These are phyloP conservation scores for Epinotia bilunana DNA, from an alignment of 2,888 invertebrate species.

Conservation along the genomic window DNA sequence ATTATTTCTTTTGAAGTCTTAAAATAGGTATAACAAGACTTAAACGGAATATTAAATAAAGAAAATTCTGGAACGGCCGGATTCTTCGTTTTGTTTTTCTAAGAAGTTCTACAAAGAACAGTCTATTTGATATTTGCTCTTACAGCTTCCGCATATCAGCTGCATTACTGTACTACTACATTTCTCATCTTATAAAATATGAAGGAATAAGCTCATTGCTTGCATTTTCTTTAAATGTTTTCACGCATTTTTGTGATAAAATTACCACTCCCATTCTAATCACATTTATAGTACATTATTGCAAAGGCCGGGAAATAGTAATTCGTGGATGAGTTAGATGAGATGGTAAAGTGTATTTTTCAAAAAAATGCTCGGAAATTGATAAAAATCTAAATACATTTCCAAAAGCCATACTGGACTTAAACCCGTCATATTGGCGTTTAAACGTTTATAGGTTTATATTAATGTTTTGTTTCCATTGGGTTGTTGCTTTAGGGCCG, in stretches of 20 bases:
- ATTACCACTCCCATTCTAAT: background rate
- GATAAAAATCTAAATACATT: no score
- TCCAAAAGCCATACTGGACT: no score
- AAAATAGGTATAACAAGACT: background rate
- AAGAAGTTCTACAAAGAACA: background rate
- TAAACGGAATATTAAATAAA: conserved; percentile 14
- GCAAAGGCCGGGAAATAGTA: no score
- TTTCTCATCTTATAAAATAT: background rate
- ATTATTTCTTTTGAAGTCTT: background rate
- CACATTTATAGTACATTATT: no score
- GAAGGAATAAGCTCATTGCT: background rate
- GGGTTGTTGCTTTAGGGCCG: no score
- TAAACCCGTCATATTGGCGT: no score
- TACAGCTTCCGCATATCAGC: background rate
- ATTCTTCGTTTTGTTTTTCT: conserved; percentile 1
- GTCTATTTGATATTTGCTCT: conserved; percentile 24
- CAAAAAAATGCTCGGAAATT: no score
- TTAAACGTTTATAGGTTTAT: no score
- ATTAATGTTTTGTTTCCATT: no score
- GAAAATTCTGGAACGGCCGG: conserved; percentile 7
- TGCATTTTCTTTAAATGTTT: background rate
- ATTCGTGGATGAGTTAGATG: no score
- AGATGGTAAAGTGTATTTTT: no score
- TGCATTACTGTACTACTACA: background rate
- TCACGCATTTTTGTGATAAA: background rate